Conservation (phyloP, 2,888 invertebrate species). For the Bugula neritina region DNA sequence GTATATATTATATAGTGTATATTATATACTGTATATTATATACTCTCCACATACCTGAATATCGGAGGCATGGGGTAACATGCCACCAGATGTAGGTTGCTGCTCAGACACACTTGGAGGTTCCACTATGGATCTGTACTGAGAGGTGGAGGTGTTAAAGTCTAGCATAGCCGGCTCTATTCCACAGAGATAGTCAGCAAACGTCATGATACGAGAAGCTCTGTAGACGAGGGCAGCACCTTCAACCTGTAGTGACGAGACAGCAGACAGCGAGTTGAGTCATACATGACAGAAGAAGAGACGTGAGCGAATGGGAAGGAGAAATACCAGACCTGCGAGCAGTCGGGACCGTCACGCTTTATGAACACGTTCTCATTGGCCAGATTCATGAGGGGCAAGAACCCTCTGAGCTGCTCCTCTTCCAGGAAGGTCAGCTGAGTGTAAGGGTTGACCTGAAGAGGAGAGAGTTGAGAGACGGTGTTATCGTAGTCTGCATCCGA, state of each 20-base stretch:
- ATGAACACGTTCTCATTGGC: conserved; percentile 13
- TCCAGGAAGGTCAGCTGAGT: not conserved
- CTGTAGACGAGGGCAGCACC: conserved; percentile 68
- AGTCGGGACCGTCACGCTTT: not conserved
- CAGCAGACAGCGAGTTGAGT: too few relatives aligned
- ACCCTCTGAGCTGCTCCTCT: not conserved
- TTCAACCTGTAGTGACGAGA: conserved; percentile 61
- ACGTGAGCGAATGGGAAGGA: too few relatives aligned
- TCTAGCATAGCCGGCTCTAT: conserved; percentile 78
- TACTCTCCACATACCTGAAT: not conserved
- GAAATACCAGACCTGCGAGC: too few relatives aligned
- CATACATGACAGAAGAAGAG: too few relatives aligned
- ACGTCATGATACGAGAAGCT: conserved; percentile 69
- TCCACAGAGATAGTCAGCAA: conserved; percentile 77
- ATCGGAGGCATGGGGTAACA: not conserved
- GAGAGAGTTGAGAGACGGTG: not conserved
- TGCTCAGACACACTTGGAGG: conserved; percentile 35
- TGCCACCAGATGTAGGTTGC: not conserved
- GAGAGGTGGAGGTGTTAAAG: conserved; percentile 46
- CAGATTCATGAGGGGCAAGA: conserved; percentile 22
- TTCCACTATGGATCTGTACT: conserved; percentile 44
- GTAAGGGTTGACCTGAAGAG: not conserved
- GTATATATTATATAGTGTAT: not conserved
- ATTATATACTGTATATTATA: not conserved
- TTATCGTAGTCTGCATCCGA: not conserved